Percentiles rank a stretch among this genome's conserved stretches.
These are phyloP conservation scores for Melinaea menophilus DNA, from an alignment of 2,888 invertebrate genomes.

Conservation along the genomic window DNA sequence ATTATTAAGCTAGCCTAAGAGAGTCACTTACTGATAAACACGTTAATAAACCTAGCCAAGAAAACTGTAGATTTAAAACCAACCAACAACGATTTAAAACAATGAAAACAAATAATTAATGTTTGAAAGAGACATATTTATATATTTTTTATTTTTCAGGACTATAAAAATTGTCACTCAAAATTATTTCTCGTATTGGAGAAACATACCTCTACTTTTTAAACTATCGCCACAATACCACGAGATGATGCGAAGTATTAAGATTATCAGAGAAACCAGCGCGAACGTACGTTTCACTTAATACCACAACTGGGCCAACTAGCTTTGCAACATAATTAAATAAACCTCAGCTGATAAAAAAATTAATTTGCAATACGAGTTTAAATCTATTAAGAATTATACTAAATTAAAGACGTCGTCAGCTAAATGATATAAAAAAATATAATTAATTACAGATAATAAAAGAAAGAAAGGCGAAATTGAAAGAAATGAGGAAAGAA, in stretches of 20 bases:
- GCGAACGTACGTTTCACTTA: constrained; percentile 31
- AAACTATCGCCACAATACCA: constrained; percentile 36
- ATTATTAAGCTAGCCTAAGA: no score
- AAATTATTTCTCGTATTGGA: constrained; percentile 45
- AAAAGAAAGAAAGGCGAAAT: constrained; percentile 32
- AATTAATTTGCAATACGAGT: no score
- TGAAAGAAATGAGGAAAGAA: constrained; percentile 35
- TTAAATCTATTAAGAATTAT: no score
- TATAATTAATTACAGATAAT: constrained; percentile 35
- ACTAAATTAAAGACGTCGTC: no score
- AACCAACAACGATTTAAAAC: no score
- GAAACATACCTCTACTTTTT: constrained; percentile 38
- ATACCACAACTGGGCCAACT: neutral
- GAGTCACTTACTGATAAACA: no score
- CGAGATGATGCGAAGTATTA: constrained; percentile 39
- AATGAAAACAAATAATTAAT: no score
- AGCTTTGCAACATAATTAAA: no score
- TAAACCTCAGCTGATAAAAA: no score
- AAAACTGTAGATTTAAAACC: no score
- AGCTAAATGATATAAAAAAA: neutral
- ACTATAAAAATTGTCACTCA: constrained; percentile 37
- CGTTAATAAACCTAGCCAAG: no score
- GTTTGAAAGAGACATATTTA: neutral
- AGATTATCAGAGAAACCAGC: constrained; percentile 35
- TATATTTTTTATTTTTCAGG: constrained; percentile 30